Percentiles rank a stretch among this genome's conserved stretches.
Evolutionary conservation across 2,113 vertebrate species (phyloP).

Genomic region (Stercorarius parasiticus): DNA sequence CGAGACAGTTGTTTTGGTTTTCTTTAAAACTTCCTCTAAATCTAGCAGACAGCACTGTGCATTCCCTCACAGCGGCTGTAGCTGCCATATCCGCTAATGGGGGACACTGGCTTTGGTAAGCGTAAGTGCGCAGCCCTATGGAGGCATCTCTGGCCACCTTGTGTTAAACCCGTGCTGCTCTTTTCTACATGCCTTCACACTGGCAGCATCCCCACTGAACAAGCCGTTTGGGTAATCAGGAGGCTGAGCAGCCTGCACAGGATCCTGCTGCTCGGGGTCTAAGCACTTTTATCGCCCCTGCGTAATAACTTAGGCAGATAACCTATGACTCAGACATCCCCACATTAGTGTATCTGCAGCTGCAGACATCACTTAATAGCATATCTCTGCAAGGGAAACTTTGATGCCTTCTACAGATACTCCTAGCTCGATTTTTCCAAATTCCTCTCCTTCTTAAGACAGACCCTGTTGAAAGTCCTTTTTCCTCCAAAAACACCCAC

Average conservation of each 20-base stretch:
- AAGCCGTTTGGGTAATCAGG: background rate
- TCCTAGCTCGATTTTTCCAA: background rate
- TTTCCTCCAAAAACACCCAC: background rate
- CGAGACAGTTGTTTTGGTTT: background rate
- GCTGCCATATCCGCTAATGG: background rate
- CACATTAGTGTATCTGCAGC: background rate
- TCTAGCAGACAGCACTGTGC: background rate
- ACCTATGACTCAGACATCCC: background rate
- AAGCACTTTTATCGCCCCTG: rapidly evolving
- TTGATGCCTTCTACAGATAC: background rate
- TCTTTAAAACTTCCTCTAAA: background rate
- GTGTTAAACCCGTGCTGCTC: rapidly evolving
- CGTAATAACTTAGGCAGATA: background rate
- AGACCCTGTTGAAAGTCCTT: background rate
- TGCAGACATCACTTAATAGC: background rate
- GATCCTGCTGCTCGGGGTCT: background rate
- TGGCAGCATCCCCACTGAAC: background rate
- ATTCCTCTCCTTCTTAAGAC: background rate
- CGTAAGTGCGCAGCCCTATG: rapidly evolving
- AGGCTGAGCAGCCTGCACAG: background rate
- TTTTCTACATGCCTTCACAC: background rate
- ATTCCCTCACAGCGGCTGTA: rapidly evolving
- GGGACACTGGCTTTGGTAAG: background rate
- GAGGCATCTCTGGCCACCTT: rapidly evolving
- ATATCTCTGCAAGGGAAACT: background rate